Evolutionary conservation across 2,888 invertebrate genomes (phyloP).

Genomic region (Holacanthella duospinosa): DNA sequence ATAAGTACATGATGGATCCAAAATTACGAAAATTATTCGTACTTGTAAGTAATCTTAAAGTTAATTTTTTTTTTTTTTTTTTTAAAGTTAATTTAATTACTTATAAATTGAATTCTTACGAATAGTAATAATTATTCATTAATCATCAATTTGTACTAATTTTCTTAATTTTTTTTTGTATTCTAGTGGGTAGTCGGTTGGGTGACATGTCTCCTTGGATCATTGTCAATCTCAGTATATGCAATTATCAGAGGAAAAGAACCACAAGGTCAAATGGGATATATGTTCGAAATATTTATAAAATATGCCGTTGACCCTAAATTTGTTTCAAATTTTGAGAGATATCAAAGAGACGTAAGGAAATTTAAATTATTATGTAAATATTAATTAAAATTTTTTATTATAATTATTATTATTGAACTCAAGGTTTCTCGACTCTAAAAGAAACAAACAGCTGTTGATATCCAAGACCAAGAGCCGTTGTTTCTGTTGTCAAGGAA

Average conservation of each 20-base stretch:
- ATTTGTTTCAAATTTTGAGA: constrained; percentile 29
- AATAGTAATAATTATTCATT: too few relatives aligned
- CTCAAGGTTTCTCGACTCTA: too few relatives aligned
- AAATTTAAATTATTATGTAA: neutral
- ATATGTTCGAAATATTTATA: constrained; percentile 26
- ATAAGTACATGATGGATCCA: constrained; percentile 33
- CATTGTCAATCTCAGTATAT: constrained; percentile 15
- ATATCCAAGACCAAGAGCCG: too few relatives aligned
- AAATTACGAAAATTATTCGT: constrained; percentile 22
- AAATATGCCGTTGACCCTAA: constrained; percentile 21
- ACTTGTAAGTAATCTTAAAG: constrained; percentile 25
- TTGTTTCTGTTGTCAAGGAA: too few relatives aligned
- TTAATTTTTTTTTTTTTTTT: neutral
- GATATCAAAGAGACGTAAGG: constrained; percentile 32
- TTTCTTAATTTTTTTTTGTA: neutral
- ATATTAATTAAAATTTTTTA: too few relatives aligned
- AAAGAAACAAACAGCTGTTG: too few relatives aligned
- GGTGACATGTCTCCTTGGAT: constrained; percentile 5
- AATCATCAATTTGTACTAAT: neutral
- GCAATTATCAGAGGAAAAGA: constrained; percentile 23
- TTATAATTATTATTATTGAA: too few relatives aligned
- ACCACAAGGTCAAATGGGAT: constrained; percentile 27
- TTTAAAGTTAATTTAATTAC: neutral
- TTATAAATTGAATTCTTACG: neutral
- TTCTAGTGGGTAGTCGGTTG: constrained; percentile 16